Evolutionary conservation across 92 coral and sea anemone species (phyloP).

Genomic region (Anthopleura xanthogrammica): DNA sequence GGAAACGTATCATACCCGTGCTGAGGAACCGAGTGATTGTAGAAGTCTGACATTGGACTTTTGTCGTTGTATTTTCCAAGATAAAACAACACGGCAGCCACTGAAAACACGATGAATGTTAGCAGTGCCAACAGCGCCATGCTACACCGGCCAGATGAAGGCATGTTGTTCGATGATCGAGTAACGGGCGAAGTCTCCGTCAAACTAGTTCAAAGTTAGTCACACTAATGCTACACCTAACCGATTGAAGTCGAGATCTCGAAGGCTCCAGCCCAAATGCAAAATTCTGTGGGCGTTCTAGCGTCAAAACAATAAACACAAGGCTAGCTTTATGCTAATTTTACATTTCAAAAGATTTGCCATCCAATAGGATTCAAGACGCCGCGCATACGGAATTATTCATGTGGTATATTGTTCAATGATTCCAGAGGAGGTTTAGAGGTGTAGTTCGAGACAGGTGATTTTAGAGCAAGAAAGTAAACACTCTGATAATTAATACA

Average conservation of each 20-base stretch:
- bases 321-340: slow-evolving; percentile 25
- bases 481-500: slow-evolving; percentile 17
- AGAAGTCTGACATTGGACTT: slow-evolving; percentile 56
- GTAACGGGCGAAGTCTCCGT: not conserved
- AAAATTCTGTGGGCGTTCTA: slow-evolving; percentile 31
- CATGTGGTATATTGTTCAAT: slow-evolving; percentile 26
- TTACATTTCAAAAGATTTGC: slow-evolving; percentile 15
- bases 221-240: slow-evolving; percentile 2
- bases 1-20: slow-evolving; percentile 56
- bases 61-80: slow-evolving; percentile 75
- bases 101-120: slow-evolving; percentile 63
- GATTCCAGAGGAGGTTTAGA: slow-evolving; percentile 12
- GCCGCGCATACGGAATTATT: slow-evolving; percentile 12
- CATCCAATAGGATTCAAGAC: slow-evolving; percentile 13
- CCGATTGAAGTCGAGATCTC: slow-evolving; percentile 19
- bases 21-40: slow-evolving; percentile 63
- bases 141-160: slow-evolving; percentile 53
- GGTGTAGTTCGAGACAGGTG: slow-evolving; percentile 12
- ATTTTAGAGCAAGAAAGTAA: not conserved
- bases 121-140: slow-evolving; percentile 61
- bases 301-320: slow-evolving; percentile 41
- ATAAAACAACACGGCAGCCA: slow-evolving; percentile 76
- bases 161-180: slow-evolving; percentile 17
- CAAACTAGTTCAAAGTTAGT: not conserved
- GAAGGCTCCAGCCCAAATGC: slow-evolving; percentile 34